Base-by-base conservation (phyloP, 2,113 vertebrate species). In the Macquaria ambigua region DNA sequence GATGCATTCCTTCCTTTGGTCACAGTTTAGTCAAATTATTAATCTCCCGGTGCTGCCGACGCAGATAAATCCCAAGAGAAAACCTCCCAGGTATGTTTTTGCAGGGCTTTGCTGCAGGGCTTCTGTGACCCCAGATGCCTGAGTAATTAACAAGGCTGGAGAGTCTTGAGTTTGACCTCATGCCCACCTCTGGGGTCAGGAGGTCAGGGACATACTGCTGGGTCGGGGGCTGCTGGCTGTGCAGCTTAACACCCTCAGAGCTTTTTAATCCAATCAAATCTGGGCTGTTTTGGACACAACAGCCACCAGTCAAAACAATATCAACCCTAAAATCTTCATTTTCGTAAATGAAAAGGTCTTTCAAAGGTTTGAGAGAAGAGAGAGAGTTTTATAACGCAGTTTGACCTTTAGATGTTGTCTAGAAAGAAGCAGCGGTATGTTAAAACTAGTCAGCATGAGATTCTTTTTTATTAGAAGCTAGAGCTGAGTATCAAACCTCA, bases 81-180 rank as follows among this genome's bases (percentile, higher is more conserved):
- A 83, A 63, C 23, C 73, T 66, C 67, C 73, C 84, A 69, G 84
- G 79, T 83, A 34, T 80, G 84, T 82, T 80, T 72, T 55, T 15
- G n/a, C 28, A 46, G 72, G 79, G 53, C 55, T 83, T 20, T 68
- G 77, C 87, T 59, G 76, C 63, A 3, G 77, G 78, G 70, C 62
- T 72, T 59, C 9, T 5, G 55, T 85, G 80, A 68, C 88, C 83
- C 67, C 81, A 56, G 31, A 93, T 89, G 85, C 90, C 89, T 55
- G 74, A 81, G 53, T 74, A 74, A 93, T 92, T 87, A 90, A 71
- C 75, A 3, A 48, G 63, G 39, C 64, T 77, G 59, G 18, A 75
- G 81, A 85, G 77, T 25, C 0, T 63, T n/a, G 56, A 62, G 74
- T 71, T 63, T 87, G 84, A 85, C 89, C 89, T 48, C 15, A 34